Evolutionary conservation across 2,888 invertebrate species (phyloP).

Genomic region (Conomelus anceps): DNA sequence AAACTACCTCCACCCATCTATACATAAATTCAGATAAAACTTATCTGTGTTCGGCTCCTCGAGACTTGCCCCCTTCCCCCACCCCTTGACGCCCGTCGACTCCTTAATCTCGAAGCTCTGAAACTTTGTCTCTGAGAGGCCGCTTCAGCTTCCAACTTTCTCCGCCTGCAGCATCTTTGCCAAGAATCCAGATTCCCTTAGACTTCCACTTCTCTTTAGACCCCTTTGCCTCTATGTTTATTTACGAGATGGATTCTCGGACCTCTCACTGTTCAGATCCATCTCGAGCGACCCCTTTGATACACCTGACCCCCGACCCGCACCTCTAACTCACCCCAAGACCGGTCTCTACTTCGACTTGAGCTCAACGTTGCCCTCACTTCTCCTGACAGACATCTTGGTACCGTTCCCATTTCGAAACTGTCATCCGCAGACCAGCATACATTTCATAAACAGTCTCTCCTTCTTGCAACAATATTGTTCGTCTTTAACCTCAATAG

Average conservation of each 20-base stretch:
- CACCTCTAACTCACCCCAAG: not conserved
- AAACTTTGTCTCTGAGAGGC: slow-evolving; percentile 5
- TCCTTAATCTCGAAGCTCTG: slow-evolving; percentile 9
- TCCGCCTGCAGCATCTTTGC: slow-evolving; percentile 4
- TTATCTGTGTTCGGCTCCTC: not conserved
- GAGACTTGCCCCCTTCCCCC: not conserved
- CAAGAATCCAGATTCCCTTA: not conserved
- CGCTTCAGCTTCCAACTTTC: not conserved
- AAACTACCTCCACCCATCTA: not conserved
- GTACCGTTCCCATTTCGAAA: not conserved
- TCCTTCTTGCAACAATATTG: not conserved
- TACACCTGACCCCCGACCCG: not conserved
- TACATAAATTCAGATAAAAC: slow-evolving; percentile 12
- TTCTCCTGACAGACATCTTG: not conserved
- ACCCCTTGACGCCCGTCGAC: not conserved
- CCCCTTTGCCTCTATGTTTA: not conserved
- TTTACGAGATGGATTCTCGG: not conserved
- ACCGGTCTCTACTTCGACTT: not conserved
- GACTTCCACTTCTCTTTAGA: not conserved
- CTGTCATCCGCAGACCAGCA: not conserved
- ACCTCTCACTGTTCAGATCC: not conserved
- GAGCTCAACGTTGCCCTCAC: no score
- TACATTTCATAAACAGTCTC: not conserved
- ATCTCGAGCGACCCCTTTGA: not conserved
- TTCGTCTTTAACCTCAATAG: no score